Conservation (phyloP, 2,888 invertebrate genomes). For the Temnothorax unifasciatus region DNA sequence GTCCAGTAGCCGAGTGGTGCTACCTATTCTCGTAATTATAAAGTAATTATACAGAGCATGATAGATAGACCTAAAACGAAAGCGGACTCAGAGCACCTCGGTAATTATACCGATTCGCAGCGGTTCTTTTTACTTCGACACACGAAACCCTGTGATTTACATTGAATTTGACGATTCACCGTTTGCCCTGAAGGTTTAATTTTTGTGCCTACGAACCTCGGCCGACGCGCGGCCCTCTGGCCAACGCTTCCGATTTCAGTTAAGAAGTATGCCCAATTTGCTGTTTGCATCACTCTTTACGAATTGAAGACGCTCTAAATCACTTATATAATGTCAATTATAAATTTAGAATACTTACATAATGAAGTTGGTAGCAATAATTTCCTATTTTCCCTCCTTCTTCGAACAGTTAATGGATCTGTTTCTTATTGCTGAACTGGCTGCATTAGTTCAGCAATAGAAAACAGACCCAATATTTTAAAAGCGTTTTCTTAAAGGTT, state of each 20-base stretch:
- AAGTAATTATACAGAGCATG: slow-evolving; percentile 79
- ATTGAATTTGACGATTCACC: slow-evolving; percentile 67
- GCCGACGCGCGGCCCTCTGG: not conserved
- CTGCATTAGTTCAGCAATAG: no score
- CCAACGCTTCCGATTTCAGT: slow-evolving; percentile 19
- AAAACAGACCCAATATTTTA: not conserved
- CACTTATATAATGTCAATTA: not conserved
- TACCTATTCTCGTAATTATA: slow-evolving; percentile 79
- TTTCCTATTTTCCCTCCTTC: not conserved
- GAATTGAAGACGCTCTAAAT: not conserved
- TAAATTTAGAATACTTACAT: not conserved
- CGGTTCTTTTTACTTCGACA: slow-evolving; percentile 71
- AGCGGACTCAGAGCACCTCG: slow-evolving; percentile 69
- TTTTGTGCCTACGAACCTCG: slow-evolving; percentile 53
- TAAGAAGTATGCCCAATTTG: not conserved
- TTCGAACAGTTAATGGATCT: no score
- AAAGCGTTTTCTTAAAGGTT: not conserved
- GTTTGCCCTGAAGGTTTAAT: slow-evolving; percentile 71
- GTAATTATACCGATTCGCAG: slow-evolving; percentile 77
- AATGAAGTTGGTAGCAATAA: not conserved
- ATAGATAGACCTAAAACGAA: slow-evolving; percentile 80
- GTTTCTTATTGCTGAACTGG: no score
- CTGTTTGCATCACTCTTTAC: no score
- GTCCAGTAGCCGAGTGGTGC: slow-evolving; percentile 77
- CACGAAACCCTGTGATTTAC: slow-evolving; percentile 72